Conservation (phyloP, 2,113 vertebrate genomes). For the Furnarius figulus region DNA sequence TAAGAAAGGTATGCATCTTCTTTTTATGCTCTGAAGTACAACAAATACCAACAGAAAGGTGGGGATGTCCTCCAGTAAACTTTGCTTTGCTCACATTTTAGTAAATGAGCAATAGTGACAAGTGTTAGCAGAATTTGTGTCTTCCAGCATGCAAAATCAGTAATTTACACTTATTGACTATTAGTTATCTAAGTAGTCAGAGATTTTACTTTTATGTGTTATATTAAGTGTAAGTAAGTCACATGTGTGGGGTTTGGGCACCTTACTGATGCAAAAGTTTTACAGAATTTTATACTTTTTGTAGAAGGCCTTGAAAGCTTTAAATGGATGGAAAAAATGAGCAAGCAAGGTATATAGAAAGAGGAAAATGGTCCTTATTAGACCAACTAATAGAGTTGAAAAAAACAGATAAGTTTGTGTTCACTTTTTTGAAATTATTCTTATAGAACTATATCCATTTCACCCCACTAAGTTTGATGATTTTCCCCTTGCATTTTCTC, state of each 20-base stretch:
- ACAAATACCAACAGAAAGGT: background rate
- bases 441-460: background rate
- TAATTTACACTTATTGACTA: background rate
- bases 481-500: background rate
- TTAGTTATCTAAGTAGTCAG: background rate
- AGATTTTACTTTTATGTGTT: background rate
- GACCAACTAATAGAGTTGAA: background rate
- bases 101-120: background rate
- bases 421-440: background rate
- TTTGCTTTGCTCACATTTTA: background rate
- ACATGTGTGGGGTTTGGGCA: rapidly evolving
- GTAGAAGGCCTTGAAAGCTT: background rate
- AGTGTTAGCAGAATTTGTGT: background rate
- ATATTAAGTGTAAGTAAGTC: background rate
- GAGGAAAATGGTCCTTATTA: background rate
- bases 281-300: background rate
- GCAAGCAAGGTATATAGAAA: background rate
- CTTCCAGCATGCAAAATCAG: background rate
- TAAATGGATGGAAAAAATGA: background rate
- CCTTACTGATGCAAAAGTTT: background rate
- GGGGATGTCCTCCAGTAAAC: background rate
- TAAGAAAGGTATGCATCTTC: background rate
- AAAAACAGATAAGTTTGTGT: background rate
- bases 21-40: background rate
- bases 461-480: background rate